These are phyloP conservation scores for Phenganax marumi DNA, from an alignment of 92 coral and sea anemone genomes.

Conservation along the genomic window DNA sequence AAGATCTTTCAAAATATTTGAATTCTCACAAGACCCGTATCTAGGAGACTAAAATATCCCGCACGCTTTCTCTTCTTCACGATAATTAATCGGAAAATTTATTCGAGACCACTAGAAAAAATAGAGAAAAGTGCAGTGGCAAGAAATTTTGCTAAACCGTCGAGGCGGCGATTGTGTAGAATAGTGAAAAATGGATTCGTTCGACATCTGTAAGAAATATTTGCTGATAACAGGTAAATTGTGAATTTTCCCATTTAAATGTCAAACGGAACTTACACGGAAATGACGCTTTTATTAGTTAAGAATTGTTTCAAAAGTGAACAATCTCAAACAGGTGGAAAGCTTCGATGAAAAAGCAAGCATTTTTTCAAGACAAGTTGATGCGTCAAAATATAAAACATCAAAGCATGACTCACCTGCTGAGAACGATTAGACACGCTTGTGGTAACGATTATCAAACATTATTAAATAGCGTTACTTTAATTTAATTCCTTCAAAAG, in stretches of 20 bases:
- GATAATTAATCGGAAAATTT: conserved; percentile 33
- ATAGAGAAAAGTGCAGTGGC: background rate
- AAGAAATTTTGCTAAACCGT: background rate
- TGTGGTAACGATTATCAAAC: too few species aligned
- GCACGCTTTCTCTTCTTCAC: background rate
- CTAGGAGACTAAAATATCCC: conserved; percentile 15
- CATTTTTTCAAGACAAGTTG: too few species aligned
- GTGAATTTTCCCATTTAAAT: background rate
- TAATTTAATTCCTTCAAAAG: too few species aligned
- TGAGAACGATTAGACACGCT: too few species aligned
- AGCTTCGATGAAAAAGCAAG: too few species aligned
- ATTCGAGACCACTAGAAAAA: background rate
- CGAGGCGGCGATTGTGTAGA: background rate
- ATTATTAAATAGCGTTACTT: too few species aligned
- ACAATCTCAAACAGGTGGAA: too few species aligned
- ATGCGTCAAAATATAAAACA: too few species aligned
- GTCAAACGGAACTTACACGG: background rate
- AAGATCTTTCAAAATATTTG: background rate
- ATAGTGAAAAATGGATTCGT: background rate
- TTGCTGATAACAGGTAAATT: background rate
- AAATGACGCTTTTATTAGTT: background rate
- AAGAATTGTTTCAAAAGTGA: background rate
- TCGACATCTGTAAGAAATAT: too few species aligned
- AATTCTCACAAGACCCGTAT: background rate
- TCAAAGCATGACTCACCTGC: too few species aligned